A percentile compares a stretch with the other conserved stretches of the same genome.
phyloP scores from a whole-genome alignment of 2,113 vertebrate genomes.

The Anguilla japonica region DNA sequence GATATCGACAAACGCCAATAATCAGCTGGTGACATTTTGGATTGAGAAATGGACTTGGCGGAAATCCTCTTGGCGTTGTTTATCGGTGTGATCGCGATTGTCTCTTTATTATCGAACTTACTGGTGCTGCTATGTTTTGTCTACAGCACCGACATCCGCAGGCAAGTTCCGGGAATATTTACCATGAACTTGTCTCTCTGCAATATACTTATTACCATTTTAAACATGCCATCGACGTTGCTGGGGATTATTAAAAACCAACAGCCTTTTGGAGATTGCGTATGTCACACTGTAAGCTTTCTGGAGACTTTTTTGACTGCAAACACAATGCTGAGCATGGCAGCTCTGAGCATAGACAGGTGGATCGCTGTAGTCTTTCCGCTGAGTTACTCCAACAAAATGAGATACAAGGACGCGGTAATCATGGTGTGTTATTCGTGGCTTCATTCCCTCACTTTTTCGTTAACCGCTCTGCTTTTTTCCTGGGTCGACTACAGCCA shows the following conservation, averaged over 20 bases:
- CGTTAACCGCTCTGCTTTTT: slow-evolving; percentile 73
- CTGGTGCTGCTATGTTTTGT: slow-evolving; percentile 81
- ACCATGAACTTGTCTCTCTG: slow-evolving; percentile 80
- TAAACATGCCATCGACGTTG: slow-evolving; percentile 80
- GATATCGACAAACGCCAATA: slow-evolving; percentile 38
- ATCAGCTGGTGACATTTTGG: slow-evolving; percentile 48
- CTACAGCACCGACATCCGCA: slow-evolving; percentile 78
- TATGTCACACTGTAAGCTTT: slow-evolving; percentile 75
- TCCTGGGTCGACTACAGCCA: slow-evolving; percentile 79
- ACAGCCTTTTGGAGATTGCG: slow-evolving; percentile 73
- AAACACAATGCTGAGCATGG: slow-evolving; percentile 81
- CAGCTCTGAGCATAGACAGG: slow-evolving; percentile 79
- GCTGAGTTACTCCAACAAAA: slow-evolving; percentile 78
- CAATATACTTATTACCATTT: slow-evolving; percentile 78
- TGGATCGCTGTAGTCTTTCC: slow-evolving; percentile 85
- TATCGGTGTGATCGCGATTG: slow-evolving; percentile 75
- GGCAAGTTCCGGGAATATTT: slow-evolving; percentile 78
- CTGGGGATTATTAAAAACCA: slow-evolving; percentile 70
- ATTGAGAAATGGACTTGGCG: slow-evolving; percentile 81
- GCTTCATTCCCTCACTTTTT: slow-evolving; percentile 78
- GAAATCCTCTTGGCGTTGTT: slow-evolving; percentile 73
- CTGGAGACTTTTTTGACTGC: slow-evolving; percentile 81
- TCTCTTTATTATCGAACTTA: slow-evolving; percentile 78
- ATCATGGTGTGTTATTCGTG: slow-evolving; percentile 80
- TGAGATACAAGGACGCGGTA: slow-evolving; percentile 79